phyloP scores from a whole-genome alignment of 2,797 vertebrate species.

The Sebastes hubbsi region DNA sequence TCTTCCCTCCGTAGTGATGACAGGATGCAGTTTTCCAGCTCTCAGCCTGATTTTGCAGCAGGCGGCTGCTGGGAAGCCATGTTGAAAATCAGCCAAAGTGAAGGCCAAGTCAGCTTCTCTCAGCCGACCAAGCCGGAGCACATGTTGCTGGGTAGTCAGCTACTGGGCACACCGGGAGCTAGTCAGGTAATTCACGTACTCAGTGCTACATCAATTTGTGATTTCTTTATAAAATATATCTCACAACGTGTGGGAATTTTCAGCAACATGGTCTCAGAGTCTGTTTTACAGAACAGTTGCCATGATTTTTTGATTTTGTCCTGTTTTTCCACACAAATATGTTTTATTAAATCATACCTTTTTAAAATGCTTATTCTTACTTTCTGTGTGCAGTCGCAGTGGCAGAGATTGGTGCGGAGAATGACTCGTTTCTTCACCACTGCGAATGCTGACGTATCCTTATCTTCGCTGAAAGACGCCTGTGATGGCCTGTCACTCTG shows the following conservation, averaged over 20 bases:
- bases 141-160: conserved; percentile 94
- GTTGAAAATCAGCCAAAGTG: conserved; percentile 77
- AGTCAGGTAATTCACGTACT: conserved; percentile 87
- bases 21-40: conserved; percentile 88
- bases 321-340: not conserved
- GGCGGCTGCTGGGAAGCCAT: conserved; percentile 82
- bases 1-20: conserved; percentile 83
- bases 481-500: conserved; percentile 88
- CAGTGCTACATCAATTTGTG: not conserved
- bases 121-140: conserved; percentile 94
- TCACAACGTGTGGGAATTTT: not conserved
- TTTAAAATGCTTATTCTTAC: not conserved
- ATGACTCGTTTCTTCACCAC: conserved; percentile 96
- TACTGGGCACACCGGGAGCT: conserved; percentile 91
- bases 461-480: conserved; percentile 84
- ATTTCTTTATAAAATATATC: not conserved
- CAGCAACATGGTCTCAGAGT: not conserved
- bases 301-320: not conserved
- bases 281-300: not conserved
- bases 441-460: conserved; percentile 85
- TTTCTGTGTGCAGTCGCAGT: conserved; percentile 81
- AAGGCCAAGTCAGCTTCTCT: conserved; percentile 93
- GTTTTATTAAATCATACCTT: not conserved
- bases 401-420: conserved; percentile 92
- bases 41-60: conserved; percentile 91